Percentiles rank a stretch among this genome's conserved stretches.
Conservation (phyloP, 2,797 vertebrate genomes). For the Hafferia zeledoni region DNA sequence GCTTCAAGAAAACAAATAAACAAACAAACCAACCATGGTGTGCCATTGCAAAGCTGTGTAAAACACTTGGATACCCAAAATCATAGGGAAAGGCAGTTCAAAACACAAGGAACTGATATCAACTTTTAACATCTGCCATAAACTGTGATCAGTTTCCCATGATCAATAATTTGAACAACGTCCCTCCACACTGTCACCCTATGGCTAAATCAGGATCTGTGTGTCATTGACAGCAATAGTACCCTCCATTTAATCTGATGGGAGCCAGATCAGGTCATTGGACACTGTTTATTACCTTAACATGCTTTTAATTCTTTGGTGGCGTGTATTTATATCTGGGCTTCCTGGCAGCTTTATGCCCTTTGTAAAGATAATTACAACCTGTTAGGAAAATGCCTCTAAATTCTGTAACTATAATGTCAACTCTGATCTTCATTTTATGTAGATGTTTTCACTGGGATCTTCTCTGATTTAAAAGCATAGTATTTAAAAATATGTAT, state of each 20-base stretch:
- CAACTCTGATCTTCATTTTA: neutral
- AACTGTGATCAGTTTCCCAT: neutral
- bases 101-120: neutral
- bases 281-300: constrained; percentile 43
- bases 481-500: neutral
- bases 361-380: constrained; percentile 18
- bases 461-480: neutral
- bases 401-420: constrained; percentile 17
- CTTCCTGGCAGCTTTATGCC: constrained; percentile 1
- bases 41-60: neutral
- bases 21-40: accelerated
- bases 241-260: neutral
- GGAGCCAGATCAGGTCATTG: neutral
- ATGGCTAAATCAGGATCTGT: neutral
- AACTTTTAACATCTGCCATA: neutral
- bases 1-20: neutral
- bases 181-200: neutral
- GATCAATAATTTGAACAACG: neutral
- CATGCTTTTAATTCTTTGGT: neutral
- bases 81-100: accelerated
- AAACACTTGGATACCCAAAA: neutral
- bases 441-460: neutral
- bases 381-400: neutral
- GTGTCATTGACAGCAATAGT: neutral
- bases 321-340: constrained; percentile 17